Conservation (phyloP, 2,113 vertebrate species). For the Taurulus bubalis region DNA sequence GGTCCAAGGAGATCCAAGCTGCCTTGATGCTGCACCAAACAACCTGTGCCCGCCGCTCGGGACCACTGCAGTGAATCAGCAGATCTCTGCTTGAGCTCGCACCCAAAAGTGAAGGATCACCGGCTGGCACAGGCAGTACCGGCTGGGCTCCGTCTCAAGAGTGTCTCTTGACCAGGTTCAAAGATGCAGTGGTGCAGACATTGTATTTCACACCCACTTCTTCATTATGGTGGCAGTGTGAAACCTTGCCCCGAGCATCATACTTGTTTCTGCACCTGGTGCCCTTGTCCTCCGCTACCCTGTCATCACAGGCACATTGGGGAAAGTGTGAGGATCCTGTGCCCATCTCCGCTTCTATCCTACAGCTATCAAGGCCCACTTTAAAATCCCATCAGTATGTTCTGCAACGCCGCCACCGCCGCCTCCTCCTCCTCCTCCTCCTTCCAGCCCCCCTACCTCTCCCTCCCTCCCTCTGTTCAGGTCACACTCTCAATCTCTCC, state of each 20-base stretch:
- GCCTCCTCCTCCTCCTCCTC: conserved; percentile 31
- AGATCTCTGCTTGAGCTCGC: conserved; percentile 62
- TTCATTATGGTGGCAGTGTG: conserved; percentile 19
- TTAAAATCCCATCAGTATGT: conserved; percentile 65
- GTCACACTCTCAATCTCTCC: conserved; percentile 20
- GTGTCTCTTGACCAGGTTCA: conserved; percentile 18
- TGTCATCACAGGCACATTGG: conserved; percentile 12
- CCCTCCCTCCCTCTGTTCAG: conserved; percentile 14
- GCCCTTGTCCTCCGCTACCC: conserved; percentile 30
- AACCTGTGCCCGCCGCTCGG: conserved; percentile 53
- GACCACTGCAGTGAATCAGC: conserved; percentile 79
- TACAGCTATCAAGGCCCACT: conserved; percentile 55
- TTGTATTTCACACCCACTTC: conserved; percentile 32
- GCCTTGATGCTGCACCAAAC: conserved; percentile 48
- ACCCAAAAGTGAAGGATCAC: conserved; percentile 42
- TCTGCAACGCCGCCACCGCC: conserved; percentile 45
- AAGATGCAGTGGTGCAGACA: conserved; percentile 26
- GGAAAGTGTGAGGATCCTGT: conserved; percentile 6
- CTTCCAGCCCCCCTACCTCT: neutral
- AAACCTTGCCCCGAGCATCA: neutral
- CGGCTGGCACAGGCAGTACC: conserved; percentile 24
- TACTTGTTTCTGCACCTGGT: conserved; percentile 28
- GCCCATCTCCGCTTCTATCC: conserved; percentile 33
- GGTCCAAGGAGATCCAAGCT: conserved; percentile 39
- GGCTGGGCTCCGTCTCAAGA: conserved; percentile 28